These are phyloP conservation scores for Melanostoma scalare DNA, from an alignment of 2,888 invertebrate species.

Conservation along the genomic window DNA sequence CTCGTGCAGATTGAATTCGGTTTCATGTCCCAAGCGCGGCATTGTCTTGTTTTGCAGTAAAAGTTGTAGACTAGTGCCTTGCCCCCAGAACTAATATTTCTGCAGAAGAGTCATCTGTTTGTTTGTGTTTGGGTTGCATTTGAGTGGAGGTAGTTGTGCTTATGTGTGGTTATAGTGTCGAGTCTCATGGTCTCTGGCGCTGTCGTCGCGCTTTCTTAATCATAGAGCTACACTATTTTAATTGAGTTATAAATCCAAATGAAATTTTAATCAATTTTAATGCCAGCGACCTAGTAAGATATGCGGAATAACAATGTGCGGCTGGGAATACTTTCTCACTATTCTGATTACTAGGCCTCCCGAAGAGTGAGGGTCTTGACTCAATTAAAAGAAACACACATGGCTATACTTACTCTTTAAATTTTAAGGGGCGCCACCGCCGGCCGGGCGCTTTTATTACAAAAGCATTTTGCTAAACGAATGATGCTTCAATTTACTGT, in stretches of 20 bases:
- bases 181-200: slow-evolving; percentile 41
- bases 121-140: slow-evolving; percentile 7
- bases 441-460: no score
- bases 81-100: slow-evolving; percentile 55
- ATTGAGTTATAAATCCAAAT: slow-evolving; percentile 73
- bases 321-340: slow-evolving; percentile 40
- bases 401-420: background rate
- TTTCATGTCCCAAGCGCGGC: slow-evolving; percentile 46
- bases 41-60: slow-evolving; percentile 46
- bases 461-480: no score
- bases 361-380: background rate
- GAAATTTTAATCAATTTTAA: slow-evolving; percentile 73
- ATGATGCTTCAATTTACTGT: no score
- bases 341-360: slow-evolving; percentile 7
- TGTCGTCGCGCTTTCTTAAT: slow-evolving; percentile 70
- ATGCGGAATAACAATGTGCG: slow-evolving; percentile 69
- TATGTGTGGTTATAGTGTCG: slow-evolving; percentile 15
- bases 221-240: slow-evolving; percentile 71
- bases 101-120: slow-evolving; percentile 26
- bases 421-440: background rate
- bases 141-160: slow-evolving; percentile 27
- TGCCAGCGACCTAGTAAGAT: slow-evolving; percentile 72
- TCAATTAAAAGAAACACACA: slow-evolving; percentile 11
- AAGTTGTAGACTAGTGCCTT: slow-evolving; percentile 20
- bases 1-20: slow-evolving; percentile 63